Evolutionary conservation across 1,140 invertebrate genomes (phyloP).

Genomic region (Drosophila tropicalis): DNA sequence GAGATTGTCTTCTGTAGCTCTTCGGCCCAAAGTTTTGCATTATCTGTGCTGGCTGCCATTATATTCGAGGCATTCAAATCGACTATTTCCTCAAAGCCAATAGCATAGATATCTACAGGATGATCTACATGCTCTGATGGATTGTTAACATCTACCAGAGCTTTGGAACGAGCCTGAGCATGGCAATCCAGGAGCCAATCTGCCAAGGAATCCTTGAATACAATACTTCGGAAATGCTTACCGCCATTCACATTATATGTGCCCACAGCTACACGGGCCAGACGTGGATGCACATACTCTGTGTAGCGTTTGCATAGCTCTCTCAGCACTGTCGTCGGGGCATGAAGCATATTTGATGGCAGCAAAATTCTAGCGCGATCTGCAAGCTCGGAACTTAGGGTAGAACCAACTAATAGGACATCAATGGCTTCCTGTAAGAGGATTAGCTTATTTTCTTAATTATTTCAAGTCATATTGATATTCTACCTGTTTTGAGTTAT

Average conservation of each 20-base stretch:
- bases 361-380: slow-evolving; percentile 95
- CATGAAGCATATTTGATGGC: slow-evolving; percentile 94
- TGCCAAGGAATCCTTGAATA: slow-evolving; percentile 96
- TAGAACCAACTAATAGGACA: slow-evolving; percentile 95
- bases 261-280: slow-evolving; percentile 93
- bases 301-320: slow-evolving; percentile 93
- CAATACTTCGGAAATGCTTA: slow-evolving; percentile 98
- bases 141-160: slow-evolving; percentile 84
- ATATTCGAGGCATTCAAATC: slow-evolving; percentile 99
- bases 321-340: slow-evolving; percentile 90
- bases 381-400: slow-evolving; percentile 94
- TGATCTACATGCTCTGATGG: slow-evolving; percentile 84
- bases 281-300: slow-evolving; percentile 91
- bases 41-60: slow-evolving; percentile 97
- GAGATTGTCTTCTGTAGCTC: slow-evolving; percentile 97
- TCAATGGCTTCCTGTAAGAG: slow-evolving; percentile 95
- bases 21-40: slow-evolving; percentile 97
- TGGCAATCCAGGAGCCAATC: slow-evolving; percentile 97
- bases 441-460: not conserved
- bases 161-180: slow-evolving; percentile 74
- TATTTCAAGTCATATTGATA: no score
- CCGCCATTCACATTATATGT: slow-evolving; percentile 99
- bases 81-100: slow-evolving; percentile 99
- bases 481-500: slow-evolving; percentile 93
- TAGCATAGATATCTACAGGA: slow-evolving; percentile 96